Evolutionary conservation across 2,888 invertebrate species (phyloP), one percentile per base, ranked within the genome.

Genomic region (Pseudoips prasinana): DNA sequence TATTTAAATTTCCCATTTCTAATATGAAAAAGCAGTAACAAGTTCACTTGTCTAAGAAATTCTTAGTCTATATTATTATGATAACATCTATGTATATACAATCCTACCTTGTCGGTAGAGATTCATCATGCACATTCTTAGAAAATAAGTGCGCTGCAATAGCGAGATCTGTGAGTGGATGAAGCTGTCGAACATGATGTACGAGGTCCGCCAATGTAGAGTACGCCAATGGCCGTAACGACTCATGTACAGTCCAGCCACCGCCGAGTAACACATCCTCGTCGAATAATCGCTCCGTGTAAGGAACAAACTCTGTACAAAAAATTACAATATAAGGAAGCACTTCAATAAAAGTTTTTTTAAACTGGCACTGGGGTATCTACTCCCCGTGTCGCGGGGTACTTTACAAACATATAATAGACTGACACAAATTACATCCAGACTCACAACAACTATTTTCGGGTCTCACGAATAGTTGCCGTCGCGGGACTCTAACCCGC

Each of bases 121-220:
- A 95, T 68, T 98, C 97, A 69, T 99, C 99, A 64, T 99, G 98
- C 0, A 99, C 95, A 82, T 98, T 98, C 81, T 97, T 98, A 1
- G 97, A 96, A 82, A 98, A 99, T 10, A 98, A 87, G 80, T 96
- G 96, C 0, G 98, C 96, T 0, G 98, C 98, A 41, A 95, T 92
- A 0, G 95, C 94, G 2, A 99, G 90, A 60, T 98, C 96, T 5
- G 92, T 90, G 35, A 98, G 86, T 0, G 95, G 94, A 34, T 99
- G 77, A 46, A 95, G 93, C 55, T 95, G 94, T 0, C 99, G 90
- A 0, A 99, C 97, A 76, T 99, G 99, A 70, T 99, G 99, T 0
- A 99, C 97, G 26, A 99, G 87, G 83, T 99, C 99, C 0, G 98
- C 99, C 8, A 99, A 85, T 0, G 98, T 98, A 32, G 98, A 98